Conservation (phyloP, 2,797 vertebrate species). For the Thamnophis elegans region DNA sequence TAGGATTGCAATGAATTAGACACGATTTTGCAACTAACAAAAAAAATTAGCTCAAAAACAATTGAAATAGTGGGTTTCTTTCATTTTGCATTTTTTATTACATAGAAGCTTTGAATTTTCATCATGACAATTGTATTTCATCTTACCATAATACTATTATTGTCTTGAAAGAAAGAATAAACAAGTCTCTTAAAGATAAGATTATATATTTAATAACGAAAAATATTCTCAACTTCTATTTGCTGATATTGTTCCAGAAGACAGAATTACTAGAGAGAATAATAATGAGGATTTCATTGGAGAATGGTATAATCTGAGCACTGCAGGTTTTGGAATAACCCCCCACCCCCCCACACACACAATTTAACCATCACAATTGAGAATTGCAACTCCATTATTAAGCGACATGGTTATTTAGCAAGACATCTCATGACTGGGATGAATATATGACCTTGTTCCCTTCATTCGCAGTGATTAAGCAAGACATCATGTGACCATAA, state of each 20-base stretch:
- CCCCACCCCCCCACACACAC: too few relatives aligned
- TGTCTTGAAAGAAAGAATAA: background rate
- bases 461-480: background rate
- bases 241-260: background rate
- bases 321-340: background rate
- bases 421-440: background rate
- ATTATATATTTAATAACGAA: background rate
- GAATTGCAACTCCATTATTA: background rate
- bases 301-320: background rate
- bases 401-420: background rate
- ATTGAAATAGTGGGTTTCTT: background rate
- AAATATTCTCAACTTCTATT: background rate
- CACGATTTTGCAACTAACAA: too few relatives aligned
- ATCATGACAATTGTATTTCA: background rate
- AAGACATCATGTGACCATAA: background rate
- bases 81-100: too few relatives aligned
- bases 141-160: background rate
- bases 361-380: background rate
- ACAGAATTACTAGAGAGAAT: background rate
- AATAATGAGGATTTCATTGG: background rate
- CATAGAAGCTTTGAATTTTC: background rate
- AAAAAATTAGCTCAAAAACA: too few relatives aligned
- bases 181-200: background rate
- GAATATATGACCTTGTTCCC: background rate
- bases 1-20: too few relatives aligned